Evolutionary conservation across 2,888 invertebrate genomes (phyloP).

Genomic region (Chydorus sphaericus): DNA sequence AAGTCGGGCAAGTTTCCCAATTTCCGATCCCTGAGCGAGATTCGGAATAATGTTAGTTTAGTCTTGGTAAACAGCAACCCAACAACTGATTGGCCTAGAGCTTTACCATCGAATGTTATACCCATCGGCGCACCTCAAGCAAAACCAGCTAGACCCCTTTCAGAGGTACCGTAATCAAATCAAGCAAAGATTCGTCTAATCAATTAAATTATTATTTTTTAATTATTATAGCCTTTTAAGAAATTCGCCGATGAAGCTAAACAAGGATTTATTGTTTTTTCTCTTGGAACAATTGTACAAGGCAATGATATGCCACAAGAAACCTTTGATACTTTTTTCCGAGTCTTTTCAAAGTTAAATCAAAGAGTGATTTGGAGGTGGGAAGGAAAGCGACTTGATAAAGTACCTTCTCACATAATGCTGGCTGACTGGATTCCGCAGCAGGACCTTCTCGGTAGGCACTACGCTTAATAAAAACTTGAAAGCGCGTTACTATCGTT

Average conservation of each 20-base stretch:
- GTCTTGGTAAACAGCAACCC: not conserved
- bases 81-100: not conserved
- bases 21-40: not conserved
- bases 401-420: not conserved
- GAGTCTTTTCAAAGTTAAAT: conserved; percentile 41
- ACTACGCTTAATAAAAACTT: too few species aligned
- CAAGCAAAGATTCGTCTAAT: conserved; percentile 16
- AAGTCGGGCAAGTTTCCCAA: not conserved
- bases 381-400: conserved; percentile 33
- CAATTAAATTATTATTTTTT: not conserved
- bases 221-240: conserved; percentile 32
- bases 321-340: conserved; percentile 36
- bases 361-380: conserved; percentile 54
- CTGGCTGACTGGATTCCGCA: conserved; percentile 27
- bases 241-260: conserved; percentile 45
- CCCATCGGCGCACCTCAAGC: conserved; percentile 16
- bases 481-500: too few species aligned
- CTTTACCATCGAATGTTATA: not conserved
- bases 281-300: conserved; percentile 66
- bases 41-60: not conserved
- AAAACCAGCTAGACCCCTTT: conserved; percentile 18
- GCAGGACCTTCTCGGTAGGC: conserved; percentile 30
- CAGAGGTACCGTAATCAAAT: not conserved
- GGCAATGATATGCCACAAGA: conserved; percentile 34
- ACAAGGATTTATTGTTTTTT: conserved; percentile 64